Conservation (phyloP, 2,113 vertebrate genomes). For the Poecilia latipinna region DNA sequence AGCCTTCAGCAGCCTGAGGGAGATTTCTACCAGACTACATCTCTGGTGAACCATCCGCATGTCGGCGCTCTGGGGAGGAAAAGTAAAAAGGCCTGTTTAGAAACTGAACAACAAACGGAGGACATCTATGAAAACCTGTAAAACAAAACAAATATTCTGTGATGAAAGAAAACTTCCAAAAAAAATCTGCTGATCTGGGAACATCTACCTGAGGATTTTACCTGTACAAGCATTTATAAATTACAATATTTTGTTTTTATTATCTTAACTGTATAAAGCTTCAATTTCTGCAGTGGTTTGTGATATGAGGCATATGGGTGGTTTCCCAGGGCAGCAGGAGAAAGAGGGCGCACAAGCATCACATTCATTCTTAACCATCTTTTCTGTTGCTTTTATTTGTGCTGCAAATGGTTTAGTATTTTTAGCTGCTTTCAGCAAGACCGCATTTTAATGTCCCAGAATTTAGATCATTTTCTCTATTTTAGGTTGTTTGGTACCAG, state of each 20-base stretch:
- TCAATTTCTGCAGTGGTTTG: too few species aligned
- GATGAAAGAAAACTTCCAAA: not conserved
- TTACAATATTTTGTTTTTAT: not conserved
- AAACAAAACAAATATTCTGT: not conserved
- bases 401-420: not conserved
- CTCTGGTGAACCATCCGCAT: not conserved
- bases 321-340: not conserved
- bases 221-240: not conserved
- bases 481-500: not conserved
- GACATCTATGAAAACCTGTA: constrained; percentile 12
- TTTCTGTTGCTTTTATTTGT: not conserved
- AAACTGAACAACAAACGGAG: not conserved
- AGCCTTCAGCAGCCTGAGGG: not conserved
- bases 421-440: not conserved
- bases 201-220: not conserved
- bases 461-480: not conserved
- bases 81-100: too few species aligned
- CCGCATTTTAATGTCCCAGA: not conserved
- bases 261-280: too few species aligned
- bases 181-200: too few species aligned
- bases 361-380: not conserved
- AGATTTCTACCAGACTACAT: constrained; percentile 27
- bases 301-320: not conserved
- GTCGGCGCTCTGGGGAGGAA: not conserved
- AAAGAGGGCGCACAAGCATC: not conserved